These are phyloP conservation scores for Trichogramma evanescens DNA, from an alignment of 2,888 invertebrate species.

Conservation along the genomic window DNA sequence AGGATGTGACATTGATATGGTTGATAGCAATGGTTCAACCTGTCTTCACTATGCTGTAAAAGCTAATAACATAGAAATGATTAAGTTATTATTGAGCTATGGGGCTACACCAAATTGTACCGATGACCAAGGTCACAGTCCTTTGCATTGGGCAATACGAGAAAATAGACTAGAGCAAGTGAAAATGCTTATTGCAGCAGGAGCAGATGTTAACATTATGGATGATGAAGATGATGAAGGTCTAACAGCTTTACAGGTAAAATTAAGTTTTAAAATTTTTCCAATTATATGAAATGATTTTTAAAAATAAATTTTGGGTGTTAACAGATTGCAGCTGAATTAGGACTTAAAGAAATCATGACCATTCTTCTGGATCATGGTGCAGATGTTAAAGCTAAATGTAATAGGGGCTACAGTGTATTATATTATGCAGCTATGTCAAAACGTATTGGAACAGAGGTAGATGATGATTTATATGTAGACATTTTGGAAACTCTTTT, in stretches of 20 bases:
- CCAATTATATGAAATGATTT: neutral
- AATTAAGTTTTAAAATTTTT: neutral
- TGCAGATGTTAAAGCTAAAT: conserved; percentile 8
- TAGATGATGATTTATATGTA: conserved; percentile 6
- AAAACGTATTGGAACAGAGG: neutral
- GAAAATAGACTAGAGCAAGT: neutral
- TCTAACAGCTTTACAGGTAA: conserved; percentile 5
- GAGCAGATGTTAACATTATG: conserved; percentile 9
- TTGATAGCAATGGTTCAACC: conserved; percentile 7
- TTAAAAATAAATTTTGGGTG: no score
- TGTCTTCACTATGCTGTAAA: conserved; percentile 9
- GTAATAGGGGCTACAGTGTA: conserved; percentile 8
- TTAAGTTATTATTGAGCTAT: neutral
- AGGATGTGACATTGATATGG: conserved; percentile 6
- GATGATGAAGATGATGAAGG: conserved; percentile 11
- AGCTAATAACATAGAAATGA: neutral
- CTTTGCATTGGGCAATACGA: conserved; percentile 10
- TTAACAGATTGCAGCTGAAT: conserved; percentile 5
- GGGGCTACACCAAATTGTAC: conserved; percentile 11
- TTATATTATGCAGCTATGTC: conserved; percentile 10
- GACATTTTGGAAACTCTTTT: neutral
- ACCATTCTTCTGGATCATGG: conserved; percentile 1
- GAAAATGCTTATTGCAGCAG: conserved; percentile 2
- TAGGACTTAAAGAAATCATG: conserved; percentile 3
- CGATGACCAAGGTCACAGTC: conserved; percentile 9